Base-by-base conservation (phyloP, 2,113 vertebrate genomes). In the Rhynchomys soricoides region DNA sequence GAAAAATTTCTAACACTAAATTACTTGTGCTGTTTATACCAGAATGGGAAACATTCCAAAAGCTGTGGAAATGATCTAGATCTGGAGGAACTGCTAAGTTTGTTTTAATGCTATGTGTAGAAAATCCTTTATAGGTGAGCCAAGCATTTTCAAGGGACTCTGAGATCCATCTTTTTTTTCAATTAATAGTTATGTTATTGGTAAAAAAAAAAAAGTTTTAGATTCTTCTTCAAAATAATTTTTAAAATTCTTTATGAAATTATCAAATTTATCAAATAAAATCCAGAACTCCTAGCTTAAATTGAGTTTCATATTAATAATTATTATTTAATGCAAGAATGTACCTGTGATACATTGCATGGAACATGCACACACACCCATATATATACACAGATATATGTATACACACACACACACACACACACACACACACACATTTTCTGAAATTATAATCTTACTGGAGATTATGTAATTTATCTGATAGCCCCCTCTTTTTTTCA, bases 201-300 rank as follows among this genome's bases (percentile, higher is more conserved):
- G 37, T 19, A 31, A 97, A 95, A 82, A 90, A 81, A 24, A 77
- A 75, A 37, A 75, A 95, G 15, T 59, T 77, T 73, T 64, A 31
- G 45, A 29, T 78, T 75, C 93, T 3, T 66, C 22, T 15, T 50
- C 52, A 57, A 85, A 91, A 90, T 90, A 86, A 64, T 86, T 90
- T 68, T 82, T 59, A 79, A 64, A 94, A 90, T 83, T 11, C 37
- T 94, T 82, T 90, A 40, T 78, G 19, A 24, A 57, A 12, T 75
- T 92, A 64, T 13, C 1, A 87, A 57, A 45, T 7, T 66, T 73
- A 83, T n/a, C 37, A 77, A 93, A 78, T 71, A 73, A 94, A 70
- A 83, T 78, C 52, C 11, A 64, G 3, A 17, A 2, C 8, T 75
- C 16, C 12, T 1, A 57, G 16, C 17, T 94, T 77, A 78, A 88